phyloP scores from a whole-genome alignment of 2,888 invertebrate species.

The Pheosia tremula region DNA sequence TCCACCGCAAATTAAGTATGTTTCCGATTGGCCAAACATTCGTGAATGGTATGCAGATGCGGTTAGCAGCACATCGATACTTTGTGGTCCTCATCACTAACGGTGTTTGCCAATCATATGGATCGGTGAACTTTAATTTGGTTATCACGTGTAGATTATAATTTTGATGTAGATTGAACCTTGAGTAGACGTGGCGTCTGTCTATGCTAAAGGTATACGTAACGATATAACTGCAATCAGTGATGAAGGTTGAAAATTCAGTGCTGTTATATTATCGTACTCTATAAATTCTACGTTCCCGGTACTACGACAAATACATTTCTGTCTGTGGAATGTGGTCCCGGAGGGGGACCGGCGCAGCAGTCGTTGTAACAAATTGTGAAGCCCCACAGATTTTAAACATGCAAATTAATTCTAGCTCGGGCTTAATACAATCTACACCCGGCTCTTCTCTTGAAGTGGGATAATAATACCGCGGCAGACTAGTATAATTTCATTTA shows the following conservation, averaged over 20 bases:
- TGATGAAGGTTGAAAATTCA: too few species aligned
- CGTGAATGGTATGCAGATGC: constrained; percentile 7
- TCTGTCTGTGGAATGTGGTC: too few species aligned
- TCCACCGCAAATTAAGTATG: not conserved
- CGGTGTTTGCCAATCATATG: constrained; percentile 20
- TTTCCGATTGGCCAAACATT: constrained; percentile 10
- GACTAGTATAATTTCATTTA: constrained; percentile 41
- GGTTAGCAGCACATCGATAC: not conserved
- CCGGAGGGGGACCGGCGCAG: too few species aligned
- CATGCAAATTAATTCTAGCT: constrained; percentile 43
- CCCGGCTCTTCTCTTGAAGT: constrained; percentile 23
- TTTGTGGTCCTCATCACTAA: constrained; percentile 5
- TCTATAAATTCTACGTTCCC: too few species aligned
- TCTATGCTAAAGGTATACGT: too few species aligned
- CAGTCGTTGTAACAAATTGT: not conserved
- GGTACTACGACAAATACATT: too few species aligned
- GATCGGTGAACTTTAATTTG: constrained; percentile 29
- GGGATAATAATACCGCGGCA: constrained; percentile 24
- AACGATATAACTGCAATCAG: too few species aligned
- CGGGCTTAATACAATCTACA: constrained; percentile 35
- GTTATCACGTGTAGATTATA: constrained; percentile 11
- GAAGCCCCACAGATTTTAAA: constrained; percentile 28
- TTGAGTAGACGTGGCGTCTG: too few species aligned
- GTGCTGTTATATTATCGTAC: too few species aligned
- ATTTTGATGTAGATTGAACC: constrained; percentile 4